Conservation (phyloP, 1,140 invertebrate species). For the Laupala kohalensis region DNA sequence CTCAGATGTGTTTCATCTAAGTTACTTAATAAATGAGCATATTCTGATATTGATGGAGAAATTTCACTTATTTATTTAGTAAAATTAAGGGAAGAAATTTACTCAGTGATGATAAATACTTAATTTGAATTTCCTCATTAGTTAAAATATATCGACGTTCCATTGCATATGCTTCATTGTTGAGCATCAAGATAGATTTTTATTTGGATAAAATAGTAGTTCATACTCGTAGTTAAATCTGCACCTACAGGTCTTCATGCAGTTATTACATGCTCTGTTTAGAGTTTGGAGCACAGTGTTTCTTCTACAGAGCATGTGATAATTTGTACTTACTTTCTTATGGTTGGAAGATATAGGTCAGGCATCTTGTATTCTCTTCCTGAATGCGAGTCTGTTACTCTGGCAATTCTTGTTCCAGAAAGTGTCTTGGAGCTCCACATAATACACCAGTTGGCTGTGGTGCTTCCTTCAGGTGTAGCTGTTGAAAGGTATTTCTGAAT, state of each 20-base stretch:
- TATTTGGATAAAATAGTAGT: too few relatives aligned
- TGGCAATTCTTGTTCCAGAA: conserved; percentile 9
- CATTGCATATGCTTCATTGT: too few relatives aligned
- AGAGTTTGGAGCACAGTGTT: background rate
- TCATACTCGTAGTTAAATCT: too few relatives aligned
- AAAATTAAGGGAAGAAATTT: too few relatives aligned
- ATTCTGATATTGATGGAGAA: too few relatives aligned
- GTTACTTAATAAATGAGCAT: too few relatives aligned
- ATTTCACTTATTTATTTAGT: too few relatives aligned
- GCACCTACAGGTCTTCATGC: background rate
- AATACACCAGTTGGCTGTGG: background rate
- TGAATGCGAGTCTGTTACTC: background rate
- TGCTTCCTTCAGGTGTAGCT: background rate
- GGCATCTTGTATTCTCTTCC: background rate
- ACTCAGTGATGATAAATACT: too few relatives aligned
- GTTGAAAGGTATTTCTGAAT: conserved; percentile 7
- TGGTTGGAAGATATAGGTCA: background rate
- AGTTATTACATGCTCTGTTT: background rate
- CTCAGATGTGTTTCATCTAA: too few relatives aligned
- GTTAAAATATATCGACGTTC: too few relatives aligned
- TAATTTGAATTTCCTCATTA: too few relatives aligned
- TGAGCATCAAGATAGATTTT: too few relatives aligned
- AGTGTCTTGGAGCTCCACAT: background rate
- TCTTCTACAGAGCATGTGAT: background rate
- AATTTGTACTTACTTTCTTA: background rate